phyloP scores from a whole-genome alignment of 2,888 invertebrate species.

The Limnephilus marmoratus region DNA sequence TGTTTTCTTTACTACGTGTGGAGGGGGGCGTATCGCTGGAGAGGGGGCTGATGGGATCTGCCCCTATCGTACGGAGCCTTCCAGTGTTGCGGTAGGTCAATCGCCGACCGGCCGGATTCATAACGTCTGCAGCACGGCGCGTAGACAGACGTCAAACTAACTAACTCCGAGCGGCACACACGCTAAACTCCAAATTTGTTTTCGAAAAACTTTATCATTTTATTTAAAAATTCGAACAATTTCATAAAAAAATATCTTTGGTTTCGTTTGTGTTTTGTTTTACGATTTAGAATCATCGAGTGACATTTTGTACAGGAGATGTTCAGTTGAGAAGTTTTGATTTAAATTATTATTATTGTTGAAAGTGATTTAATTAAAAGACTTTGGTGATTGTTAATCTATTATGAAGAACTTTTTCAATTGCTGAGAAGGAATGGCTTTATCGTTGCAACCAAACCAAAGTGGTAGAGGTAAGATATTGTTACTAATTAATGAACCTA shows the following conservation, averaged over 20 bases:
- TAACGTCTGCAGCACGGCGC: conserved; percentile 71
- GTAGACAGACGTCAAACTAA: conserved; percentile 69
- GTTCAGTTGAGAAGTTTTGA: conserved; percentile 34
- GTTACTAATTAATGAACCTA: background rate
- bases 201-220: conserved; percentile 22
- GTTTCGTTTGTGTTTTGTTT: conserved; percentile 42
- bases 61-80: conserved; percentile 71
- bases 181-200: conserved; percentile 19
- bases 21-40: conserved; percentile 45
- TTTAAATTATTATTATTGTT: background rate
- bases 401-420: conserved; percentile 42
- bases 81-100: conserved; percentile 83
- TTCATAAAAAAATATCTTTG: background rate
- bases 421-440: conserved; percentile 71
- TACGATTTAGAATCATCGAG: conserved; percentile 5
- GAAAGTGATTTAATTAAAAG: background rate
- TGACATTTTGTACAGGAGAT: conserved; percentile 28
- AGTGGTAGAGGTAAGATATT: conserved; percentile 76
- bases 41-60: conserved; percentile 69
- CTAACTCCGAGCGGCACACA: background rate
- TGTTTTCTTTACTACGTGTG: conserved; percentile 61
- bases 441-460: conserved; percentile 79
- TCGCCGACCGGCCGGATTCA: conserved; percentile 71
- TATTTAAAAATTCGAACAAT: conserved; percentile 24
- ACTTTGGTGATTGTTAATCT: conserved; percentile 24